These are phyloP conservation scores for Bubo blakistoni DNA, from an alignment of 2,113 vertebrate genomes.

Conservation along the genomic window DNA sequence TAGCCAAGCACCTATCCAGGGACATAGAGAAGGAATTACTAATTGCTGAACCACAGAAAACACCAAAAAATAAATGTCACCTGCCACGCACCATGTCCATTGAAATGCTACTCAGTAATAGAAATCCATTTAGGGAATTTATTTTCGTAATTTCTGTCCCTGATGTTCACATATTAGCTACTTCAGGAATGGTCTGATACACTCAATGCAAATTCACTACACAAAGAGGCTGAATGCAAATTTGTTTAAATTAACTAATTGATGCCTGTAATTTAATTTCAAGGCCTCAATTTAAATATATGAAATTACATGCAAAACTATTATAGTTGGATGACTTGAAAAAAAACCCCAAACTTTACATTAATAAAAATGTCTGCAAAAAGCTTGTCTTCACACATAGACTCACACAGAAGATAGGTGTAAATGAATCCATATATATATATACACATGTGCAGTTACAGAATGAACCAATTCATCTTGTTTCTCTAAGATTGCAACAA, in stretches of 20 bases:
- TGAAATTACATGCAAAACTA: neutral
- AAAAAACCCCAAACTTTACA: neutral
- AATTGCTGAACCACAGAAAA: neutral
- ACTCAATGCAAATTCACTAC: neutral
- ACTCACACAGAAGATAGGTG: neutral
- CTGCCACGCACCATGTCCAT: neutral
- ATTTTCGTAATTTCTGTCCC: neutral
- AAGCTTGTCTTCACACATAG: neutral
- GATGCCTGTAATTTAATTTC: neutral
- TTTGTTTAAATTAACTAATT: neutral
- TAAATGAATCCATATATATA: neutral
- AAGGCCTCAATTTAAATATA: neutral
- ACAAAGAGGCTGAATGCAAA: neutral
- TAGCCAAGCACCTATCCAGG: neutral
- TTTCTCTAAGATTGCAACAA: neutral
- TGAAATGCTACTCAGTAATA: neutral
- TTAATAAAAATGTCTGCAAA: neutral
- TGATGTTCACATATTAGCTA: neutral
- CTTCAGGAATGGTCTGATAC: neutral
- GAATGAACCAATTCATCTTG: neutral
- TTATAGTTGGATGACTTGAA: neutral
- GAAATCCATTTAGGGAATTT: neutral
- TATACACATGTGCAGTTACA: neutral
- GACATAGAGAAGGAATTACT: neutral
- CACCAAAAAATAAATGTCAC: neutral